phyloP scores from a whole-genome alignment of 2,888 invertebrate species.

The Gordius sp. region DNA sequence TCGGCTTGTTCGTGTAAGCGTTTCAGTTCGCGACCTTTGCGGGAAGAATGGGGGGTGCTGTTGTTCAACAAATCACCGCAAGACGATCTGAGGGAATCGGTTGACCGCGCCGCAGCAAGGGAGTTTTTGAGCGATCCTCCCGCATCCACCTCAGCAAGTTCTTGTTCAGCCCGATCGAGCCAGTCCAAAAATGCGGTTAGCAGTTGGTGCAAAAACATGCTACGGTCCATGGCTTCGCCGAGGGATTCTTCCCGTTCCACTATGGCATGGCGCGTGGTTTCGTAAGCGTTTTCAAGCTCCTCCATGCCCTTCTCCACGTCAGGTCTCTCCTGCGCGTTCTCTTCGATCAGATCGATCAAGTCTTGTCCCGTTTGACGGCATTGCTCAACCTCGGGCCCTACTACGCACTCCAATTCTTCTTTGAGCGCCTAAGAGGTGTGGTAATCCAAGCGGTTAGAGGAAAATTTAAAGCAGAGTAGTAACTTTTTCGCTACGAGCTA shows the following conservation, averaged over 20 bases:
- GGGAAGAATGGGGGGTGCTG: too few relatives aligned
- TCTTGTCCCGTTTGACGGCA: neutral
- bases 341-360: neutral
- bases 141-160: too few relatives aligned
- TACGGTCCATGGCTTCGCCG: neutral
- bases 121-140: too few relatives aligned
- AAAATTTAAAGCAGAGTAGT: too few relatives aligned
- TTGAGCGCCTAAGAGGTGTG: conserved; percentile 7
- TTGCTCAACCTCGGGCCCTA: conserved; percentile 9
- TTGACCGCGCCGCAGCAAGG: too few relatives aligned
- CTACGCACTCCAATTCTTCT: conserved; percentile 4
- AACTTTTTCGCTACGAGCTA: too few relatives aligned
- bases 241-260: neutral
- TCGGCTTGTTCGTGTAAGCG: neutral
- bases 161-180: neutral
- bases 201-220: neutral
- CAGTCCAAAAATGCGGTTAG: neutral
- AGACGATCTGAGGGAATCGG: too few relatives aligned
- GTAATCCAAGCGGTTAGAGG: too few relatives aligned
- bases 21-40: neutral
- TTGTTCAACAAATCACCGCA: too few relatives aligned
- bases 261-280: neutral
- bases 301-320: neutral
- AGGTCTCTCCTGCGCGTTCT: neutral
- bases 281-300: neutral